Evolutionary conservation across 2,113 vertebrate genomes (phyloP).

Genomic region (Amia ocellicauda): DNA sequence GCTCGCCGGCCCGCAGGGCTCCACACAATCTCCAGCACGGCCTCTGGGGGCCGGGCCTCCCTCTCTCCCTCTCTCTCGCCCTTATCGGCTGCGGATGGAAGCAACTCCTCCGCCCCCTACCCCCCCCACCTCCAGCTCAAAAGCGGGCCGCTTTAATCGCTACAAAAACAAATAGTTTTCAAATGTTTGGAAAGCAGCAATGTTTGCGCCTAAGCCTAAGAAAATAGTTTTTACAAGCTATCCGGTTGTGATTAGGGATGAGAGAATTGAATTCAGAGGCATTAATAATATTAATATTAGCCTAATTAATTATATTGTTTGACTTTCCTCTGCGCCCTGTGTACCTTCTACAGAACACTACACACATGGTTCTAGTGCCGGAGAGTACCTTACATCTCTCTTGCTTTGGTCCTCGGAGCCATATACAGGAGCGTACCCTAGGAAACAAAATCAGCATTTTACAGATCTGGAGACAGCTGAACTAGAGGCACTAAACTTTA

Average conservation of each 20-base stretch:
- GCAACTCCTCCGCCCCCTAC: slow-evolving; percentile 47
- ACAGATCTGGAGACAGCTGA: too few relatives aligned
- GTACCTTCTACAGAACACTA: slow-evolving; percentile 69
- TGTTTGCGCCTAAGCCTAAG: slow-evolving; percentile 77
- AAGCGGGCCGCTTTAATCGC: slow-evolving; percentile 61
- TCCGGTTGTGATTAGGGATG: slow-evolving; percentile 74
- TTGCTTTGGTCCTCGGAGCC: too few relatives aligned
- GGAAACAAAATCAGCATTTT: too few relatives aligned
- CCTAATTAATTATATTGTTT: slow-evolving; percentile 80
- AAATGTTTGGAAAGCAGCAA: slow-evolving; percentile 71
- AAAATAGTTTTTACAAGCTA: slow-evolving; percentile 81
- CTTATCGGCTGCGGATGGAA: slow-evolving; percentile 58
- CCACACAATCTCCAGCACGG: slow-evolving; percentile 36
- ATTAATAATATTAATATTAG: slow-evolving; percentile 82
- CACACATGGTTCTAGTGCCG: slow-evolving; percentile 43
- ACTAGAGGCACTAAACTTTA: too few relatives aligned
- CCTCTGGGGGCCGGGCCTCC: slow-evolving; percentile 49
- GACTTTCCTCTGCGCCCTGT: slow-evolving; percentile 63
- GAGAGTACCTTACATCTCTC: too few relatives aligned
- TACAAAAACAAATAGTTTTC: slow-evolving; percentile 73
- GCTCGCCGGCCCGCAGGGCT: slow-evolving; percentile 47
- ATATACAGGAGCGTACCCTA: too few relatives aligned
- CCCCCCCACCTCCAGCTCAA: slow-evolving; percentile 35
- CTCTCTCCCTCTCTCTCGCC: slow-evolving; percentile 50
- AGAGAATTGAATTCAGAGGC: slow-evolving; percentile 75